phyloP scores from a whole-genome alignment of 2,113 vertebrate genomes.

The Illadopsis cleaveri region DNA sequence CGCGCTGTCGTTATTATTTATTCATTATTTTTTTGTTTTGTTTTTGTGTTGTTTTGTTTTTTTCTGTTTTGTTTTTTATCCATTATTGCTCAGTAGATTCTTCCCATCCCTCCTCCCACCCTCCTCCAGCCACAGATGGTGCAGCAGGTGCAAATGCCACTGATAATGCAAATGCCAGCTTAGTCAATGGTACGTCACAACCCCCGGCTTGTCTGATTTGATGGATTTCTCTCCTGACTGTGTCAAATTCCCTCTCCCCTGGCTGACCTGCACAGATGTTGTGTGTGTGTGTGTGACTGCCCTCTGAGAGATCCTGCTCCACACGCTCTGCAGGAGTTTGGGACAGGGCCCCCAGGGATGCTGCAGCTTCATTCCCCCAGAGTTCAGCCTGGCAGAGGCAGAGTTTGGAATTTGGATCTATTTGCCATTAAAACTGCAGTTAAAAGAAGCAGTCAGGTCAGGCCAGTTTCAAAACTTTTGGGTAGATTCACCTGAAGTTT shows the following conservation, averaged over 20 bases:
- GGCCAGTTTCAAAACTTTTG: not conserved
- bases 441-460: not conserved
- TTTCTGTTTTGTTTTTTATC: slow-evolving; percentile 55
- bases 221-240: slow-evolving; percentile 64
- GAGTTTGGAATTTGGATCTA: not conserved
- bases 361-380: not conserved
- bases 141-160: slow-evolving; percentile 91
- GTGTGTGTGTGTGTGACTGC: slow-evolving; percentile 74
- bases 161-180: slow-evolving; percentile 90
- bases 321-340: not conserved
- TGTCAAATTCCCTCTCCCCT: slow-evolving; percentile 64
- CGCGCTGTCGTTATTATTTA: slow-evolving; percentile 23
- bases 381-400: not conserved
- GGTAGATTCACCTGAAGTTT: not conserved
- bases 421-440: not conserved
- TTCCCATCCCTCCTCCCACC: slow-evolving; percentile 93
- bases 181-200: slow-evolving; percentile 99
- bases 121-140: slow-evolving; percentile 95
- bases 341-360: slow-evolving; percentile 35
- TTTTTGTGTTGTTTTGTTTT: not conserved
- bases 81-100: slow-evolving; percentile 92
- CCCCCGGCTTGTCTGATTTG: slow-evolving; percentile 74
- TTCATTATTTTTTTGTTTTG: slow-evolving; percentile 25
- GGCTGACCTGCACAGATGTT: slow-evolving; percentile 55
- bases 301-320: slow-evolving; percentile 58